Evolutionary conservation across 2,113 vertebrate genomes (phyloP), one percentile per base, ranked within the genome.

Genomic region (Pagrus major): DNA sequence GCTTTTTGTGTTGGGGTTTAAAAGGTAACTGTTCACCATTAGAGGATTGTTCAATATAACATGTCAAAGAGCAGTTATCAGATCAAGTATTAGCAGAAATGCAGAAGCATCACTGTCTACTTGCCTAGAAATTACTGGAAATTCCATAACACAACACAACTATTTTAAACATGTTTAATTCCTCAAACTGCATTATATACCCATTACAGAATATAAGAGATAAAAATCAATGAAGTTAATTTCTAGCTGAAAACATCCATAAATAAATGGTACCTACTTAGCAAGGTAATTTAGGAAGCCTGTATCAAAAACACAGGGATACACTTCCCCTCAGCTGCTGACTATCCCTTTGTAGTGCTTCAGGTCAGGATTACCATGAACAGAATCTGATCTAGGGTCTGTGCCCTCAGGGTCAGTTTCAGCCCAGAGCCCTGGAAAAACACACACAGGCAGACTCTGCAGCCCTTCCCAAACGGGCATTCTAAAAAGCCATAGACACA

Each of bases 321-420:
- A 15, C 9, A 12, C 1, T 76, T 33, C 41, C 41, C 23, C 51
- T 55, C 42, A 29, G 47, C n/a, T 0, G 0, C 55, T 47, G 58
- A 66, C 21, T 51, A 7, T 51, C 27, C 21, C 20, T 27, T 2
- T 9, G 31, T 66, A 60, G 69, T 25, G 18, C 46, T 41, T 60
- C n/a, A 15, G 66, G 80, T 79, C 33, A 54, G 59, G 68, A 71
- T 86, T 39, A 88, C 10, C 6, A 0, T 25, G n/a, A 78, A 31
- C 65, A 81, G 61, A 59, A 81, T 86, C 69, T 88, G 72, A 83
- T 75, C 78, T 78, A 39, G 71, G 66, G 66, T 81, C 72, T 47
- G 59, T 52, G 71, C 29, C 65, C 61, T 58, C 12, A 8, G 35
- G 68, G 71, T 64, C 55, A 72, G 49, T 78, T 78, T 71, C 60